Conservation (phyloP, 2,888 invertebrate genomes). For the Theretra japonica region DNA sequence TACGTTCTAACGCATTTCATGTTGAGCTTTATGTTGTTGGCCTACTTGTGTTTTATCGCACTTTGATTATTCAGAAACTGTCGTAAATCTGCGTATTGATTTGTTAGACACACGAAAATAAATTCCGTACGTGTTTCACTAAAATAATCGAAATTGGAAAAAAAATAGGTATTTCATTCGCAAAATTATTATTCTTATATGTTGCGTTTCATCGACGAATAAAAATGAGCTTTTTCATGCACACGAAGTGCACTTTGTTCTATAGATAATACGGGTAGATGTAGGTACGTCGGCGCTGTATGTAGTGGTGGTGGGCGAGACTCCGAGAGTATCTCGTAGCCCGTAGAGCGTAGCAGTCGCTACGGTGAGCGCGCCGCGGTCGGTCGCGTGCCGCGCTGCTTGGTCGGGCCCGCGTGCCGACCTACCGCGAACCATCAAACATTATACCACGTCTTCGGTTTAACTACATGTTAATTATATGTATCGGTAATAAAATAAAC, state of each 20-base stretch:
- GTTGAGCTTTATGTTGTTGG: conserved; percentile 49
- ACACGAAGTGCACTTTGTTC: not conserved
- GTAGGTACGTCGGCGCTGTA: not conserved
- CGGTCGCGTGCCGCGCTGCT: conserved; percentile 43
- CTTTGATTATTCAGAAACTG: conserved; percentile 32
- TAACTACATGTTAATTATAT: conserved; percentile 7
- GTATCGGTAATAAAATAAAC: conserved; percentile 13
- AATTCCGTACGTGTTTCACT: too few species aligned
- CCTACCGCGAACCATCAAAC: not conserved
- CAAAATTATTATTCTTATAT: not conserved
- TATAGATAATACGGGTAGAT: not conserved
- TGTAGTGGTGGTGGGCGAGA: conserved; percentile 3
- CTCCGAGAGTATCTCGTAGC: conserved; percentile 38
- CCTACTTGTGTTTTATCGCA: conserved; percentile 33
- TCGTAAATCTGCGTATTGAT: conserved; percentile 1
- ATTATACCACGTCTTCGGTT: not conserved
- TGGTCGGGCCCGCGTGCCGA: conserved; percentile 28
- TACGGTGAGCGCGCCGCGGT: conserved; percentile 61
- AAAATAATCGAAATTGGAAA: not conserved
- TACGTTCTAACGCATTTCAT: conserved; percentile 48
- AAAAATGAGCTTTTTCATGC: conserved; percentile 4
- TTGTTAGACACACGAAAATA: not conserved
- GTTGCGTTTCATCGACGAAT: conserved; percentile 9
- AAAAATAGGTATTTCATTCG: not conserved
- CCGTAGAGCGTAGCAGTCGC: conserved; percentile 69